Conservation (phyloP, 2,888 invertebrate genomes). For the Cryptophagus acutangulus region DNA sequence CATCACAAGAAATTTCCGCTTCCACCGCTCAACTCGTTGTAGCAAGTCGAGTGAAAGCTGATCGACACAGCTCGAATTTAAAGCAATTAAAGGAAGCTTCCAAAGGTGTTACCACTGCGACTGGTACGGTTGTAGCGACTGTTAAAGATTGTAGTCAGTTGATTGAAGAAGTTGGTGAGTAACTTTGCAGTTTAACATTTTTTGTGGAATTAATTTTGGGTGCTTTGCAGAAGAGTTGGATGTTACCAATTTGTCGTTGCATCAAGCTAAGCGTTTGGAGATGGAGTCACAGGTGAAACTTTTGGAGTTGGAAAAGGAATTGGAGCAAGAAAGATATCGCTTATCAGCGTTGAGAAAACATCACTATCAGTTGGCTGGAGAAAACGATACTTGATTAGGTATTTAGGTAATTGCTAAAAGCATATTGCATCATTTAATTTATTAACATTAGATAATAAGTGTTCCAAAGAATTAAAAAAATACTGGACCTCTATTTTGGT, state of each 20-base stretch:
- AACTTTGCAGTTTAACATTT: background rate
- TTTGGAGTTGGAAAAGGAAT: slow-evolving; percentile 83
- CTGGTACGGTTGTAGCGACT: slow-evolving; percentile 74
- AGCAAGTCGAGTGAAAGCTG: slow-evolving; percentile 93
- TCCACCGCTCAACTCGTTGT: slow-evolving; percentile 97
- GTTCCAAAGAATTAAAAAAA: slow-evolving; percentile 23
- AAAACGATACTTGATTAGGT: slow-evolving; percentile 45
- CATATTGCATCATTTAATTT: slow-evolving; percentile 19
- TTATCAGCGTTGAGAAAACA: slow-evolving; percentile 83
- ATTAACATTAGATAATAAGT: slow-evolving; percentile 24
- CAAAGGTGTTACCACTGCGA: slow-evolving; percentile 78
- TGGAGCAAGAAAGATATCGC: slow-evolving; percentile 81
- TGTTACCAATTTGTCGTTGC: slow-evolving; percentile 81
- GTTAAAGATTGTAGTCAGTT: slow-evolving; percentile 85
- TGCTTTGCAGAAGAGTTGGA: slow-evolving; percentile 74
- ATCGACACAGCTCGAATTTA: slow-evolving; percentile 73
- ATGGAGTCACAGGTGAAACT: slow-evolving; percentile 97
- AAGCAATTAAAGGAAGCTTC: slow-evolving; percentile 80
- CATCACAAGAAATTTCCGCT: slow-evolving; percentile 94
- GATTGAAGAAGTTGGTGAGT: slow-evolving; percentile 71
- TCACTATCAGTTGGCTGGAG: slow-evolving; percentile 83
- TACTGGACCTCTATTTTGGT: slow-evolving; percentile 18
- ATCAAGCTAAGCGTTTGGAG: slow-evolving; percentile 92
- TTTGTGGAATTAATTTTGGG: slow-evolving; percentile 2
- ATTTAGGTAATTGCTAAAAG: slow-evolving; percentile 9